Evolutionary conservation across 2,888 invertebrate genomes (phyloP).

Genomic region (Agrochola litura): DNA sequence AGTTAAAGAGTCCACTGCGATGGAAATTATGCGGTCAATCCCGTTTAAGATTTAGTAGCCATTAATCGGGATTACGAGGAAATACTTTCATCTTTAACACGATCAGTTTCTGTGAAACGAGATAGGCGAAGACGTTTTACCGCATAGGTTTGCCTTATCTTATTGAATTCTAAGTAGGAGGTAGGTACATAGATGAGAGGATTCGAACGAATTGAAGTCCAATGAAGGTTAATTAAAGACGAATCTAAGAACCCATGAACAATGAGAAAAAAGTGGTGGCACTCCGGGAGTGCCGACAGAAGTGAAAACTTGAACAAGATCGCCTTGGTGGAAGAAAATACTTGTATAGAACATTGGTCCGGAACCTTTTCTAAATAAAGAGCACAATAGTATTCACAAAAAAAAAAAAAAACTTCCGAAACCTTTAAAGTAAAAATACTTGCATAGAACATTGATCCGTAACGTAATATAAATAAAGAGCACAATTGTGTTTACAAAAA

Average conservation of each 20-base stretch:
- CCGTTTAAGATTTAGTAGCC: constrained; percentile 55
- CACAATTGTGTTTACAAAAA: too few relatives aligned
- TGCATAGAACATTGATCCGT: too few relatives aligned
- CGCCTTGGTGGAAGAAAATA: too few relatives aligned
- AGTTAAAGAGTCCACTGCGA: constrained; percentile 1
- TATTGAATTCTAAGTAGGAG: constrained; percentile 10
- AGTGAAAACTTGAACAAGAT: too few relatives aligned
- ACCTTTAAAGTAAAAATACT: too few relatives aligned
- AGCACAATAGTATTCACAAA: too few relatives aligned
- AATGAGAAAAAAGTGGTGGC: too few relatives aligned
- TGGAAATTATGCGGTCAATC: constrained; percentile 46
- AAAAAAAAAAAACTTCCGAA: too few relatives aligned
- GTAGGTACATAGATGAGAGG: background rate
- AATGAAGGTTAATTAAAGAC: background rate
- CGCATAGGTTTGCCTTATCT: constrained; percentile 5
- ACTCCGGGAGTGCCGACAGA: too few relatives aligned
- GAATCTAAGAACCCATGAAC: background rate
- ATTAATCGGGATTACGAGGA: constrained; percentile 57
- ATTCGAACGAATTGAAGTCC: constrained; percentile 1
- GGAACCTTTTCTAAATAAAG: too few relatives aligned
- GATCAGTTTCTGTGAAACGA: constrained; percentile 49
- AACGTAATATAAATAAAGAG: too few relatives aligned
- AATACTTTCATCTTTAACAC: constrained; percentile 48
- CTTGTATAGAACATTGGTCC: too few relatives aligned
- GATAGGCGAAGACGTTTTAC: constrained; percentile 24